Conservation (phyloP, 2,113 vertebrate species). For the Pachypanchax playfairii region DNA sequence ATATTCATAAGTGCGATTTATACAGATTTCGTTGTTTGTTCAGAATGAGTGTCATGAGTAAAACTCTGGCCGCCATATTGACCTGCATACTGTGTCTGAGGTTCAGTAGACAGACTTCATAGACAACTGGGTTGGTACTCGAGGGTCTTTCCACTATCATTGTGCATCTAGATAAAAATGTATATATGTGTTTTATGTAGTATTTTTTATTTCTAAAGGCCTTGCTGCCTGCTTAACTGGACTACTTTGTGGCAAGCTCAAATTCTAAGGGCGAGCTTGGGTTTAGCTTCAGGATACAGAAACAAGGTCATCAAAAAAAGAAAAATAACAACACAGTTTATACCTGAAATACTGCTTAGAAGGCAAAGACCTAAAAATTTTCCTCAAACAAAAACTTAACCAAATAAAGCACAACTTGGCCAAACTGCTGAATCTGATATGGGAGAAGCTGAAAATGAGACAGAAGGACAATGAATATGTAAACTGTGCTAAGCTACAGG, state of each 20-base stretch:
- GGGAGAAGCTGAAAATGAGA: slow-evolving; percentile 41
- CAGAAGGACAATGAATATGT: slow-evolving; percentile 29
- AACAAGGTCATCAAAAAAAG: slow-evolving; percentile 49
- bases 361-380: slow-evolving; percentile 11
- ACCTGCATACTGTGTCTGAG: slow-evolving; percentile 56
- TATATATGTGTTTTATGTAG: slow-evolving; percentile 27
- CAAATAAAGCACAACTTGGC: slow-evolving; percentile 35
- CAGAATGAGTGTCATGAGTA: slow-evolving; percentile 13
- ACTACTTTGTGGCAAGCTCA: slow-evolving; percentile 53
- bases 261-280: slow-evolving; percentile 57
- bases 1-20: too few species aligned
- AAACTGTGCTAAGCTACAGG: slow-evolving; percentile 56
- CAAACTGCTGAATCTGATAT: slow-evolving; percentile 16
- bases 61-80: slow-evolving; percentile 46
- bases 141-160: slow-evolving; percentile 48
- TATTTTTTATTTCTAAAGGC: slow-evolving; percentile 56
- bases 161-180: slow-evolving; percentile 23
- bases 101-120: slow-evolving; percentile 49
- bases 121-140: slow-evolving; percentile 67
- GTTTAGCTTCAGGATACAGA: slow-evolving; percentile 42
- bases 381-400: slow-evolving; percentile 19
- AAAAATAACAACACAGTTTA: slow-evolving; percentile 23
- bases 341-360: slow-evolving; percentile 31
- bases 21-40: slow-evolving; percentile 12
- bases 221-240: slow-evolving; percentile 50